Base-by-base conservation (phyloP, 1,140 invertebrate species). In the Trachelipus rathkii region DNA sequence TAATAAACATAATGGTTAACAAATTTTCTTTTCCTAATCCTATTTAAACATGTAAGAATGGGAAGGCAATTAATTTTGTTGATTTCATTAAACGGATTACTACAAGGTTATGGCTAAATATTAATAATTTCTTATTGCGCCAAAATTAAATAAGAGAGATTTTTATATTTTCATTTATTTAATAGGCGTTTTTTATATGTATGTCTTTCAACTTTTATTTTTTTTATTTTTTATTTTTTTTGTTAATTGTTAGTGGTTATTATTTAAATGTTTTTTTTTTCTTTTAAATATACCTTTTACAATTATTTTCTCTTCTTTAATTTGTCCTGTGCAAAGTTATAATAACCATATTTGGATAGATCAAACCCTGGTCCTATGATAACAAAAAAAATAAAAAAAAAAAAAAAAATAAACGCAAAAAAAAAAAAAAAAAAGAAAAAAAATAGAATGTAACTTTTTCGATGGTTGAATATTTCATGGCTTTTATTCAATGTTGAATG, bases 81-180 rank as follows among this genome's bases (percentile, higher is more conserved):
- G 50, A 60, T 60, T 60, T 60, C 19, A 60, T 60, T 60, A 15
- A 60, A n/a, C n/a, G 1, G 50, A 60, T 60, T 60, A 15, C 50
- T 13, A 13, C 50, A 60, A 60, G 50, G 19, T 15, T 13, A 19
- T 60, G 11, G 8, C 50, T 15, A 60, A 60, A 60, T 60, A 60
- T 60, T 60, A 60, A 19, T 60, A 13, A 60, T 15, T 33, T 33
- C 33, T 60, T 60, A 19, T 60, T 15, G 50, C 2, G 2, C 1
- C 8, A 4, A 60, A 60, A 60, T 15, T 19, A 60, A 19, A 13
- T 60, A 60, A 60, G 33, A 6, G 33, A 33, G 33, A 15, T 60
- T n/a, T n/a, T n/a, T 15, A 60, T 60, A 60, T 60, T 60, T 60
- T 60, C 50, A 60, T 60, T 15, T 19, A 60, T 13, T 60, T 60